Percentiles rank a stretch among this genome's conserved stretches.
phyloP scores from a whole-genome alignment of 2,888 invertebrate genomes.

The Fissipunctia ypsillon region DNA sequence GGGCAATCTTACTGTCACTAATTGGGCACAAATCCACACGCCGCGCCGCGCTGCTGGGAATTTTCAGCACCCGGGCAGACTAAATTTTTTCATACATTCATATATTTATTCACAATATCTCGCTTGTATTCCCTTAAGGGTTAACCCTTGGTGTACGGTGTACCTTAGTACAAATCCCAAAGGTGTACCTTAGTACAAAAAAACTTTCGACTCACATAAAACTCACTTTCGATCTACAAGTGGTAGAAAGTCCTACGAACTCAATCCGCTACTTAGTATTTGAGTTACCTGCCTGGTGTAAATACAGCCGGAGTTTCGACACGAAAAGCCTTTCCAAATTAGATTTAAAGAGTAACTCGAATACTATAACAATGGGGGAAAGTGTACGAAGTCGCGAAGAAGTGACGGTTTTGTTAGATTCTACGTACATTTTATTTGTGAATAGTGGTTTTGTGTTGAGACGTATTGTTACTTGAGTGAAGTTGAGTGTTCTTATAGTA shows the following conservation, averaged over 20 bases:
- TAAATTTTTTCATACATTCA: too few relatives aligned
- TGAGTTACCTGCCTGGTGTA: constrained; percentile 60
- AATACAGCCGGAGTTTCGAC: constrained; percentile 65
- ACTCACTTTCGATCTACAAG: constrained; percentile 25
- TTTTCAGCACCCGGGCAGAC: too few relatives aligned
- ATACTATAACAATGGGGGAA: constrained; percentile 46
- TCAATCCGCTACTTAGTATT: constrained; percentile 59
- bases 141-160: too few relatives aligned
- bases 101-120: too few relatives aligned
- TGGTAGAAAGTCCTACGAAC: constrained; percentile 44
- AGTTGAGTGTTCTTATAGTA: constrained; percentile 9
- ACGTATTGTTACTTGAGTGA: constrained; percentile 14
- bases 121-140: too few relatives aligned
- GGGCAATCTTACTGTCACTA: not conserved
- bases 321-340: constrained; percentile 75
- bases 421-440: constrained; percentile 23
- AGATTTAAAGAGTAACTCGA: constrained; percentile 69
- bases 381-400: constrained; percentile 30
- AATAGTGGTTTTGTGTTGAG: constrained; percentile 29
- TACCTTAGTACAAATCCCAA: too few relatives aligned
- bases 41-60: too few relatives aligned
- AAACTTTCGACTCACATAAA: not conserved
- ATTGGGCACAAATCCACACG: too few relatives aligned
- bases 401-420: constrained; percentile 29
- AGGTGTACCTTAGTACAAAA: too few relatives aligned